These are phyloP conservation scores for Helicorthomorpha holstii DNA, from an alignment of 1,140 invertebrate genomes.

Conservation along the genomic window DNA sequence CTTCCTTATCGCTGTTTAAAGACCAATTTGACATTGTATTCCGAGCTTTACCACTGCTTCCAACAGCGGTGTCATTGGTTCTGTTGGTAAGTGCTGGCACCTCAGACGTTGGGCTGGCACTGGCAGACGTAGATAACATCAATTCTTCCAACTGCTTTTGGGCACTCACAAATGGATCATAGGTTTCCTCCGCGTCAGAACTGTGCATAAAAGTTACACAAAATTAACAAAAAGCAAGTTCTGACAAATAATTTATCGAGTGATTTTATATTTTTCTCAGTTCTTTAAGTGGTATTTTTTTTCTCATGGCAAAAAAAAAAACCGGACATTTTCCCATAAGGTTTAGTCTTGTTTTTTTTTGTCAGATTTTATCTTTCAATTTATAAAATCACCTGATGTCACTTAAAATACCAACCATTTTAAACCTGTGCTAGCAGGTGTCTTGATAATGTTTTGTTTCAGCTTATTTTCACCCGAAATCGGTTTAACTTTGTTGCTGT, in stretches of 20 bases:
- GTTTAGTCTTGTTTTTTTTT: slow-evolving; percentile 6
- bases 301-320: no score
- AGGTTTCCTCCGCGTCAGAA: slow-evolving; percentile 20
- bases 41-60: background rate
- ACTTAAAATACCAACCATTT: no score
- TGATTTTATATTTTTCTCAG: no score
- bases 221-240: background rate
- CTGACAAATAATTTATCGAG: no score
- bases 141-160: slow-evolving; percentile 50
- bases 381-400: no score
- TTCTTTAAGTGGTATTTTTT: no score
- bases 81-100: background rate
- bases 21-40: background rate
- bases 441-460: no score
- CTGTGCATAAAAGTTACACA: background rate
- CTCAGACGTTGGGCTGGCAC: background rate
- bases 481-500: background rate
- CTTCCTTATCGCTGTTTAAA: background rate
- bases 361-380: no score
- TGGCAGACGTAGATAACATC: background rate
- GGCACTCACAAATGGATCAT: slow-evolving; percentile 46
- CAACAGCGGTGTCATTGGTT: background rate
- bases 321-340: no score
- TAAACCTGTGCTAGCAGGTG: no score
- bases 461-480: no score